These are phyloP conservation scores for Eptesicus fuscus DNA, from an alignment of 2,113 vertebrate genomes.

Conservation along the genomic window DNA sequence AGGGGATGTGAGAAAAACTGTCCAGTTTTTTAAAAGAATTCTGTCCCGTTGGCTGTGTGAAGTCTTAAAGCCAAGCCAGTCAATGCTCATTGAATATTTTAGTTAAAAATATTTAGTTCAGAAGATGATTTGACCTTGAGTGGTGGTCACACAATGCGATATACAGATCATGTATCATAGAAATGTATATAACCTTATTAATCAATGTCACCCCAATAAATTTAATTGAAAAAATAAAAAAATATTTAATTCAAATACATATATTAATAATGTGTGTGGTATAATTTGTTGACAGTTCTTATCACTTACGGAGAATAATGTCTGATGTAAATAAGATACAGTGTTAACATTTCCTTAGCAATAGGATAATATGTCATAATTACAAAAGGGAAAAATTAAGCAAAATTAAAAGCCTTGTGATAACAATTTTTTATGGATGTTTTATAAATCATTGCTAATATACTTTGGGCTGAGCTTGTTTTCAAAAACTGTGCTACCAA, in stretches of 20 bases:
- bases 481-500: conserved; percentile 8
- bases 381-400: not conserved
- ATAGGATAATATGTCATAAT: not conserved
- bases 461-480: not conserved
- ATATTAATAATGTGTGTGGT: not conserved
- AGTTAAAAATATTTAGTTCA: not conserved
- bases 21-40: not conserved
- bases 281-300: not conserved
- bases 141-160: not conserved
- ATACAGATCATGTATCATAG: not conserved
- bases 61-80: not conserved
- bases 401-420: not conserved
- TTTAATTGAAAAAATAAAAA: not conserved
- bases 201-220: not conserved
- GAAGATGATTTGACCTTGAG: not conserved
- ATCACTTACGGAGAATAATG: not conserved
- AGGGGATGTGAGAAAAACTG: not conserved
- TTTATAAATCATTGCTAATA: not conserved
- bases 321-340: not conserved
- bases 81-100: not conserved
- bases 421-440: not conserved
- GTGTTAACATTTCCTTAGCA: conserved; percentile 15
- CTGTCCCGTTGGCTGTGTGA: not conserved
- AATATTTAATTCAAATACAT: not conserved
- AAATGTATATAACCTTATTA: not conserved